phyloP scores from a whole-genome alignment of 2,113 vertebrate genomes.

The Montifringilla adamsi region DNA sequence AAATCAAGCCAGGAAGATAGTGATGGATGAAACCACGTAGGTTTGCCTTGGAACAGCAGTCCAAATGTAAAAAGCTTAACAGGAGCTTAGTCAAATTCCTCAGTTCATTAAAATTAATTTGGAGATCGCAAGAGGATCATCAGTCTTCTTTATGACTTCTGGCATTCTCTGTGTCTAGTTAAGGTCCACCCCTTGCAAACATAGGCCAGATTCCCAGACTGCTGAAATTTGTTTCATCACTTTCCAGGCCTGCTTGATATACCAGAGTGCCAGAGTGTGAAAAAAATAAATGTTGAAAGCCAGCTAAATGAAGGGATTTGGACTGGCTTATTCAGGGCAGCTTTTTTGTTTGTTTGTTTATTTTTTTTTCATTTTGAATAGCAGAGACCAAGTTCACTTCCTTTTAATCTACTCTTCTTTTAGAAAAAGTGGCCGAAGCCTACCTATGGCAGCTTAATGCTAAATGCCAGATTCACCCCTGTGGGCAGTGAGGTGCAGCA shows the following conservation, averaged over 20 bases:
- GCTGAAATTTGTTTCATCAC: not conserved
- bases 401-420: not conserved
- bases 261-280: not conserved
- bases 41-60: conserved; percentile 1
- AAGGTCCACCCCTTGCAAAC: not conserved
- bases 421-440: not conserved
- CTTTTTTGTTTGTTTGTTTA: not conserved
- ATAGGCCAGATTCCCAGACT: not conserved
- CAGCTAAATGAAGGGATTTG: not conserved
- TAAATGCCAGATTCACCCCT: not conserved
- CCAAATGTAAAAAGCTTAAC: not conserved
- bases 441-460: not conserved
- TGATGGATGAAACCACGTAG: not conserved
- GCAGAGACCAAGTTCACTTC: not conserved
- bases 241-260: not conserved
- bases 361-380: not conserved
- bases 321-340: not conserved
- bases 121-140: not conserved
- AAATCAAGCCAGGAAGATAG: not conserved
- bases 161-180: not conserved
- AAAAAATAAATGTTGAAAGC: not conserved
- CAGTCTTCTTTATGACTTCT: not conserved
- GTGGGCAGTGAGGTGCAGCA: not conserved
- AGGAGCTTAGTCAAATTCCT: conserved; percentile 32
- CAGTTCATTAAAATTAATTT: conserved; percentile 56